Base-by-base conservation (phyloP, 2,113 vertebrate species). In the Xiphophorus hellerii region DNA sequence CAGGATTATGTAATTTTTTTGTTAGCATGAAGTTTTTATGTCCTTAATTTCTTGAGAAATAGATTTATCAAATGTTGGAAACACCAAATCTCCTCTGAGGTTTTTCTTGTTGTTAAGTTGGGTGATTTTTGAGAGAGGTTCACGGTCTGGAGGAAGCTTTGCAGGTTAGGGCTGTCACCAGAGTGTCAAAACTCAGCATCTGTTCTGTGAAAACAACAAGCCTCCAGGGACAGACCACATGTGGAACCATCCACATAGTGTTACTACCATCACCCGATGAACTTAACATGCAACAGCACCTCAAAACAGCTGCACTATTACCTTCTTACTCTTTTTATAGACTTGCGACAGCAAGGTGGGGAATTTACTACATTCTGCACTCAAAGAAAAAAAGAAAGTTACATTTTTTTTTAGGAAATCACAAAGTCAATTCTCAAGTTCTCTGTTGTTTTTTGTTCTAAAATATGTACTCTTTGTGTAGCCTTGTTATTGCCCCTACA, bases 141-240 rank as follows among this genome's bases (percentile, higher is more conserved):
- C 31, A 76, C 66, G 42, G 14, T 51, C 64, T 63, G 48, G 28
- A 67, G 65, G 33, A 39, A 76, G 71, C 58, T 48, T 42, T 29
- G 42, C 30, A 30, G 68, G 74, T 87, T 78, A 70, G 71, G 9
- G 20, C 7, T 25, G 51, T 33, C 76, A 65, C 39, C 39, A 66
- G 29, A 35, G 37, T 42, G 17, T 35, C 29, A 48, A 62, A 75
- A 48, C 44, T 44, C 68, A 29, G 66, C 80, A 79, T 79, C 75
- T 80, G 78, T 64, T 80, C 73, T 75, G 64, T 42, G 22, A 64
- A 68, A 76, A 58, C 69, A 77, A 72, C 39, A 66, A 60, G 71
- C 66, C 73, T 64, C 62, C 42, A 62, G 75, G 30, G 64, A 73
- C 25, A 60, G 30, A 39, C 0, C 33, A 66, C 69, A 75, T 66